A percentile compares a stretch with the other conserved stretches of the same genome.
phyloP scores from a whole-genome alignment of 2,888 invertebrate species.

The Acanthosepion pharaonis region DNA sequence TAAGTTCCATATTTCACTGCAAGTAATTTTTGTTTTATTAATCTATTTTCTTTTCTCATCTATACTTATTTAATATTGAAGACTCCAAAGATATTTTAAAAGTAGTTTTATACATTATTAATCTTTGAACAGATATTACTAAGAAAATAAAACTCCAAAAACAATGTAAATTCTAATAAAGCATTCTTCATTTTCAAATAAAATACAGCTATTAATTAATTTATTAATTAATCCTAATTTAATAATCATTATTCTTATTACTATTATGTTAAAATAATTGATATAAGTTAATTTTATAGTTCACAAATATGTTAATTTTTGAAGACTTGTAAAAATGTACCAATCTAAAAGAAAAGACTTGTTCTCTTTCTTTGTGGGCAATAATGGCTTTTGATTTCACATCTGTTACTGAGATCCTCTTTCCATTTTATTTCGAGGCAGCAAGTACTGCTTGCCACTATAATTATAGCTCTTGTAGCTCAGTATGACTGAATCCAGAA shows the following conservation, averaged over 20 bases:
- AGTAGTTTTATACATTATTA: not conserved
- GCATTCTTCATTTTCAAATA: not conserved
- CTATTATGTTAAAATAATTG: not conserved
- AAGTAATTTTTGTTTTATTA: not conserved
- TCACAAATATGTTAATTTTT: not conserved
- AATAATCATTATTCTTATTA: not conserved
- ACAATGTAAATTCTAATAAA: not conserved
- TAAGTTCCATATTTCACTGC: not conserved
- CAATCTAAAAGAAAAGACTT: not conserved
- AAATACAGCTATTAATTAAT: not conserved
- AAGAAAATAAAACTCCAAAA: not conserved
- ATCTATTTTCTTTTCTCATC: not conserved
- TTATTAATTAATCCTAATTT: not conserved
- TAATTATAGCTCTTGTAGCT: not conserved
- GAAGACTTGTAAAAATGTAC: not conserved
- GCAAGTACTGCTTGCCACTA: not conserved
- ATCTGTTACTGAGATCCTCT: not conserved
- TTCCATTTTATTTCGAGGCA: not conserved
- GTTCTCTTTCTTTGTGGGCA: not conserved
- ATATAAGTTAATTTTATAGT: not conserved
- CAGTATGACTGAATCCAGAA: not conserved
- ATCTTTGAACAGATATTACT: not conserved
- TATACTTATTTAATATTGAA: not conserved
- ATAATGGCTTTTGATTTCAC: constrained; percentile 10
- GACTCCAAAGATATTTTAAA: not conserved